A percentile compares a stretch with the other conserved stretches of the same genome.
phyloP scores from a whole-genome alignment of 2,888 invertebrate genomes.

The Agriopis aurantiaria region DNA sequence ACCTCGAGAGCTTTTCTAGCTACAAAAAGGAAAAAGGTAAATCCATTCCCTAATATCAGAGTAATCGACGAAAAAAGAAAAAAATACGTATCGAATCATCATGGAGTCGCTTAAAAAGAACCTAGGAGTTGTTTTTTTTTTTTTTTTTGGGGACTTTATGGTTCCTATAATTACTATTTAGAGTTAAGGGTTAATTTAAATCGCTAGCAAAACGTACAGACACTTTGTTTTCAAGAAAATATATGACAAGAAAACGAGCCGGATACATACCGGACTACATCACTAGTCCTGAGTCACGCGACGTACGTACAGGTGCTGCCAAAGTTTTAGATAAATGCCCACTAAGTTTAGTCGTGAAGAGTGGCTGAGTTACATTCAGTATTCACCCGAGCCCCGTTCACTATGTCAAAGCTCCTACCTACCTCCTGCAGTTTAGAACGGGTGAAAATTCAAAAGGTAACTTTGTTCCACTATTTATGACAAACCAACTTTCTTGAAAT shows the following conservation, averaged over 20 bases:
- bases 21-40: too few relatives aligned
- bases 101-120: too few relatives aligned
- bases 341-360: constrained; percentile 68
- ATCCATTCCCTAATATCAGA: too few relatives aligned
- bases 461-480: constrained; percentile 29
- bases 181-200: too few relatives aligned
- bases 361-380: constrained; percentile 66
- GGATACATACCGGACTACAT: background rate
- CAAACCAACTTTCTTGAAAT: constrained; percentile 1
- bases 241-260: background rate
- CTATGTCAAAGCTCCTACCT: constrained; percentile 38
- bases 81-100: too few relatives aligned
- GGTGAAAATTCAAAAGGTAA: constrained; percentile 31
- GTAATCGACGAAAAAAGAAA: too few relatives aligned
- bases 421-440: constrained; percentile 45
- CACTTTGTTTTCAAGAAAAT: too few relatives aligned
- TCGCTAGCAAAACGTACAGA: too few relatives aligned
- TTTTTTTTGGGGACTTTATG: too few relatives aligned
- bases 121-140: too few relatives aligned
- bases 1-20: too few relatives aligned
- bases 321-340: constrained; percentile 80
- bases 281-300: constrained; percentile 58
- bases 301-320: constrained; percentile 68
- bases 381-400: constrained; percentile 56
- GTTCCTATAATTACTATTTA: too few relatives aligned